phyloP scores from a whole-genome alignment of 2,113 vertebrate genomes.

The Chloroceryle aenea region DNA sequence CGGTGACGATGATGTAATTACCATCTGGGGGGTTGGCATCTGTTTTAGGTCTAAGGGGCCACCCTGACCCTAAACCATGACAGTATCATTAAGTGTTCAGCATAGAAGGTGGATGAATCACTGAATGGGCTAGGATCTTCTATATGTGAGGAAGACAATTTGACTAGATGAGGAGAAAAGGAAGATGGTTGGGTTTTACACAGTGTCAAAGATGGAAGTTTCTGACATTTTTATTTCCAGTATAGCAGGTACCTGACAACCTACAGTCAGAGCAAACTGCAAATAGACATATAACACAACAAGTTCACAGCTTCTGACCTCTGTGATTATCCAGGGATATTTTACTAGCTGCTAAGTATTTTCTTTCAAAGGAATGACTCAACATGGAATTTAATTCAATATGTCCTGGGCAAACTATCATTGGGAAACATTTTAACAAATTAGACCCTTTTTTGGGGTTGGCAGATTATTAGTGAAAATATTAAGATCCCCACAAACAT shows the following conservation, averaged over 20 bases:
- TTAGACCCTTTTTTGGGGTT: neutral
- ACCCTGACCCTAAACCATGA: too few species aligned
- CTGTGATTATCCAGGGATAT: slow-evolving; percentile 9
- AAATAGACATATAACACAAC: slow-evolving; percentile 21
- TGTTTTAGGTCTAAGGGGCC: too few species aligned
- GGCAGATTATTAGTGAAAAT: neutral
- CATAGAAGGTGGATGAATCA: neutral
- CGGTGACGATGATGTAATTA: too few species aligned
- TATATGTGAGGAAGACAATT: slow-evolving; percentile 32
- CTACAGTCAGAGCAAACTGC: neutral
- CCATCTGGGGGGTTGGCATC: too few species aligned
- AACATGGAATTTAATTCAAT: slow-evolving; percentile 26
- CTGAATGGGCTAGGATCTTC: slow-evolving; percentile 25
- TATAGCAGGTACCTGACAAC: slow-evolving; percentile 9
- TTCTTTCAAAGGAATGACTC: slow-evolving; percentile 28
- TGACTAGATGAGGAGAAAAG: slow-evolving; percentile 3
- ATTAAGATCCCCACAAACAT: neutral
- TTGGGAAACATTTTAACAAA: slow-evolving; percentile 18
- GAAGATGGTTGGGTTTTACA: neutral
- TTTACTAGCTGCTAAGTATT: neutral
- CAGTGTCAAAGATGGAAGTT: slow-evolving; percentile 6
- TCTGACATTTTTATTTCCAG: neutral
- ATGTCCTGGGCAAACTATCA: neutral
- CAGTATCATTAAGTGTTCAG: neutral
- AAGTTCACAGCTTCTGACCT: slow-evolving; percentile 29